Evolutionary conservation across 1,140 invertebrate genomes (phyloP).

Genomic region (Acromyrmex heyeri): DNA sequence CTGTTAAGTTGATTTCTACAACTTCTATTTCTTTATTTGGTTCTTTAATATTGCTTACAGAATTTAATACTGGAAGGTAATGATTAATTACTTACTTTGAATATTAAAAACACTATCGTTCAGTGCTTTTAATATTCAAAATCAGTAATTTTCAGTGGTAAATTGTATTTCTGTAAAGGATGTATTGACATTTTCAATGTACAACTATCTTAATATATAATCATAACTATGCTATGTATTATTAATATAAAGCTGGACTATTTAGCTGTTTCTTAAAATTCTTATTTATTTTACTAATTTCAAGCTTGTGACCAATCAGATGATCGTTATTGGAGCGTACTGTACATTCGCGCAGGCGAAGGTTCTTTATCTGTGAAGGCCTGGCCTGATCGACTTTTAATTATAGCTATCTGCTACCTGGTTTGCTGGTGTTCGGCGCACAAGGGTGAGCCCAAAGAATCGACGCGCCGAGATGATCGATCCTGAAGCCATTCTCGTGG

Average conservation of each 20-base stretch:
- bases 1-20: background rate
- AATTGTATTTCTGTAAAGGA: too few species aligned
- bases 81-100: too few species aligned
- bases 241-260: background rate
- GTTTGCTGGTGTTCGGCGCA: conserved; percentile 18
- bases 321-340: conserved; percentile 55
- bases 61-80: too few species aligned
- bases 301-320: background rate
- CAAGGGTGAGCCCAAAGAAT: conserved; percentile 46
- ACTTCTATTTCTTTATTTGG: background rate
- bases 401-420: conserved; percentile 74
- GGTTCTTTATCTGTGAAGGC: conserved; percentile 46
- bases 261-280: background rate
- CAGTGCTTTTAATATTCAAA: too few species aligned
- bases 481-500: conserved; percentile 56
- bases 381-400: conserved; percentile 82
- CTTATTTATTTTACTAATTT: background rate
- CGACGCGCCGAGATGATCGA: conserved; percentile 57
- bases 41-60: too few species aligned
- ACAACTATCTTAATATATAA: background rate
- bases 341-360: conserved; percentile 31
- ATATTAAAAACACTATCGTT: too few species aligned
- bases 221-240: background rate
- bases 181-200: background rate
- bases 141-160: too few species aligned